Base-by-base conservation (phyloP, 2,888 invertebrate genomes). In the Sesia bembeciformis region DNA sequence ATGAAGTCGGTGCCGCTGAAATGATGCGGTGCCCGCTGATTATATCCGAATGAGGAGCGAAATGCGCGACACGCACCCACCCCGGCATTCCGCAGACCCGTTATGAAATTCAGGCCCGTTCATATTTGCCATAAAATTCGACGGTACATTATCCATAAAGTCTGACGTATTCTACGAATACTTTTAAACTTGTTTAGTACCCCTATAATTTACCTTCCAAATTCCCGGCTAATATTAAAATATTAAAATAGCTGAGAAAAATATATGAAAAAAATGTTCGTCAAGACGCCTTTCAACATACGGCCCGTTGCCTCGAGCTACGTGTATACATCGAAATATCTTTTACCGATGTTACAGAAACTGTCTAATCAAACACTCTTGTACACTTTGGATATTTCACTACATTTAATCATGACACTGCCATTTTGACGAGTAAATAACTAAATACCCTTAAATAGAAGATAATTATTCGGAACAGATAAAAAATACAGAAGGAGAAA, bases 1-100 rank as follows among this genome's bases (percentile, higher is more conserved):
- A 79, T 78, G 78, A 75, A 78, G 72, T 74, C 68, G 65, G 65
- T 58, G 60, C 63, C 60, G 62, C 69, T 66, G 68, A 70, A 78
- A 78, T 75, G 72, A 74, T 70, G 66, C 68, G 68, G 68, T 68
- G 65, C 66, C 63, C 58, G 61, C 61, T 64, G 67, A 66, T 66
- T 63, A 66, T 62, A 59, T 62, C 61, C 59, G 56, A 57, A 61
- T 57, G 60, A 58, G 59, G 58, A 58, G 58, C 54, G 58, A 67
- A 63, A 67, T 63, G 60, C 60, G 61, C 60, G 62, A 62, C 62
- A 64, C 64, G 62, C 60, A 53, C 56, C 62, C 60, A 53, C 56
- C 62, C 58, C 62, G 60, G 59, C 55, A 61, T 61, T 60, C 59
- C 52, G 52, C 56, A n/a, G 52, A 53, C 59, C 59, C 58, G 59